Evolutionary conservation across 2,113 vertebrate genomes (phyloP).

Genomic region (Sylvietta virens): DNA sequence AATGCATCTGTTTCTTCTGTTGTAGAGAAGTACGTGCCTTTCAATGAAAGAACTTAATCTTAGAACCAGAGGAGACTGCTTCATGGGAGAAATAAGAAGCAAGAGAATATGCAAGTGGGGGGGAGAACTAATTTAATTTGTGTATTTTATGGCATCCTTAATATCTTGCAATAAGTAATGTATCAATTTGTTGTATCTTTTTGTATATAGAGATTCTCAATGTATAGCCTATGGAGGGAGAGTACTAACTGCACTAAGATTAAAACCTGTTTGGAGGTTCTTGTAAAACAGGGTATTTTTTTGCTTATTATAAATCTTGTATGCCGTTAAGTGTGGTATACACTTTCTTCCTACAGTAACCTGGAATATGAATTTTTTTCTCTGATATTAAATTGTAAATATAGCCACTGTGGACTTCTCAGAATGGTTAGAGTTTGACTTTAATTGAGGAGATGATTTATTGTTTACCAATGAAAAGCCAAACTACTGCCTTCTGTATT

Average conservation of each 20-base stretch:
- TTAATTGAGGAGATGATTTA: constrained; percentile 37
- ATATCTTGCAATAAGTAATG: constrained; percentile 61
- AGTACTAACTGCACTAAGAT: not conserved
- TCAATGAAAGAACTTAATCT: constrained; percentile 64
- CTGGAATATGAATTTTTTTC: constrained; percentile 13
- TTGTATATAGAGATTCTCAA: constrained; percentile 57
- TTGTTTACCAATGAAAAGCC: constrained; percentile 53
- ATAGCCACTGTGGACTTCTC: not conserved
- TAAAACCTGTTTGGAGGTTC: constrained; percentile 22
- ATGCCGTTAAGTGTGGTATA: constrained; percentile 10
- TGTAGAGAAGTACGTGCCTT: constrained; percentile 79
- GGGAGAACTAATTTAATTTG: constrained; percentile 38
- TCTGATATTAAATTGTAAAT: constrained; percentile 17
- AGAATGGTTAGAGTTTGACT: constrained; percentile 9
- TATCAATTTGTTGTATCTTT: constrained; percentile 59
- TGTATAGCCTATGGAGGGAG: not conserved
- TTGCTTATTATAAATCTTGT: constrained; percentile 37
- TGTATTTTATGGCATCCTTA: constrained; percentile 53
- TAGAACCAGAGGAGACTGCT: constrained; percentile 59
- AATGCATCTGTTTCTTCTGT: constrained; percentile 37
- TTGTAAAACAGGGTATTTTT: constrained; percentile 53
- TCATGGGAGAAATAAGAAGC: constrained; percentile 67
- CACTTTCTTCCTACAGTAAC: constrained; percentile 36
- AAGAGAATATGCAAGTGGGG: not conserved
- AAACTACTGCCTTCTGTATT: constrained; percentile 29